These are phyloP conservation scores for Lichenostomus cassidix DNA, from an alignment of 2,113 vertebrate genomes.

Conservation along the genomic window DNA sequence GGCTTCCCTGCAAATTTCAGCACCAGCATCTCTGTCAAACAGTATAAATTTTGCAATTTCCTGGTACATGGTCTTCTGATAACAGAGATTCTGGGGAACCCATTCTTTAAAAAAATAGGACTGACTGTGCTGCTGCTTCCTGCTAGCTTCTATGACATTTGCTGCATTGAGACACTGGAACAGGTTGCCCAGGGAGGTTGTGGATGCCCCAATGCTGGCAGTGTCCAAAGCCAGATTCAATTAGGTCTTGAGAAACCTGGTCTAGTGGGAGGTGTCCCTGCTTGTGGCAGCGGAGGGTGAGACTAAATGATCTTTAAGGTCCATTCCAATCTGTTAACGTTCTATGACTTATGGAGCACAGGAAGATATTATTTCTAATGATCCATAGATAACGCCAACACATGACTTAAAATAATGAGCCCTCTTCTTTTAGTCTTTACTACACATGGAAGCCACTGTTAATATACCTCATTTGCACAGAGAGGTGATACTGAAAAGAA, in stretches of 20 bases:
- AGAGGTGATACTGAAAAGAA: background rate
- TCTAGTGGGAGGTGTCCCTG: background rate
- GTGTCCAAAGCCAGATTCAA: background rate
- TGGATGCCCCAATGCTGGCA: background rate
- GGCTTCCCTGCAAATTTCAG: background rate
- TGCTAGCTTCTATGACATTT: background rate
- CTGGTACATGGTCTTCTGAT: background rate
- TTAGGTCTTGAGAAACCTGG: background rate
- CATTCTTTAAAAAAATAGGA: background rate
- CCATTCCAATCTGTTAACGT: background rate
- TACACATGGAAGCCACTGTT: background rate
- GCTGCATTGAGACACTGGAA: background rate
- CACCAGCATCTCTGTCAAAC: background rate
- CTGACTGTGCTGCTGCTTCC: background rate
- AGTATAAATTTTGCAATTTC: background rate
- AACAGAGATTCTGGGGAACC: background rate
- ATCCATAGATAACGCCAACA: background rate
- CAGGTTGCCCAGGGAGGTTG: background rate
- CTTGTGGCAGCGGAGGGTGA: rapidly evolving
- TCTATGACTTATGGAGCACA: background rate
- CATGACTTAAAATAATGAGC: background rate
- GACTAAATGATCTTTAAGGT: background rate
- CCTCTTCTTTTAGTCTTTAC: background rate
- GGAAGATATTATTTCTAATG: background rate
- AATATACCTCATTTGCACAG: background rate